Percentiles rank a stretch among this genome's conserved stretches.
Conservation (phyloP, 2,797 vertebrate species). For the Enteromius treurensis region DNA sequence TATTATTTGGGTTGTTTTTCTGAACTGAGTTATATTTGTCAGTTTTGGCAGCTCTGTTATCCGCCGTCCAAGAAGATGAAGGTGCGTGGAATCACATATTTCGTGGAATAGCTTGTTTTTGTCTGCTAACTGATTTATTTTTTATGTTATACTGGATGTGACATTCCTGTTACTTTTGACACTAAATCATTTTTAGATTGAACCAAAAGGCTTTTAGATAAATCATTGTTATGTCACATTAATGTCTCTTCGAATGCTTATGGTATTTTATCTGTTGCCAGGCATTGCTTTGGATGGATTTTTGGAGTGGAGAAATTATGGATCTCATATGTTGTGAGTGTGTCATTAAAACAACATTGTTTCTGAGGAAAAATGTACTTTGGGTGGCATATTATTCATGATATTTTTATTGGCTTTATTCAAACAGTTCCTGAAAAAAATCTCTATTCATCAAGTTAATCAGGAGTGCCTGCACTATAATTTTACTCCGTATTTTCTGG, state of each 20-base stretch:
- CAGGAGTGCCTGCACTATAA: conserved; percentile 12
- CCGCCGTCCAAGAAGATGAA: conserved; percentile 56
- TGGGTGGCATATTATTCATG: conserved; percentile 19
- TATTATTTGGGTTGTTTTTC: conserved; percentile 42
- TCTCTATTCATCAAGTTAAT: conserved; percentile 25
- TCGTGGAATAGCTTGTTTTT: conserved; percentile 38
- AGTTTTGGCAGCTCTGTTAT: conserved; percentile 56
- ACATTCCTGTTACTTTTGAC: conserved; percentile 26
- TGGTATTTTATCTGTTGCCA: conserved; percentile 43
- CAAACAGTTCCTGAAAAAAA: neutral
- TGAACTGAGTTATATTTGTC: conserved; percentile 47
- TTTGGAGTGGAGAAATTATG: conserved; percentile 22
- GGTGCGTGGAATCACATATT: conserved; percentile 37
- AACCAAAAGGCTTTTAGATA: conserved; percentile 25
- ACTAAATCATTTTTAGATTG: conserved; percentile 37
- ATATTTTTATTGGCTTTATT: conserved; percentile 36
- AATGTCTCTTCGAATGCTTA: conserved; percentile 28
- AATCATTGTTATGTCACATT: conserved; percentile 34
- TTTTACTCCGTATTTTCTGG: conserved; percentile 4
- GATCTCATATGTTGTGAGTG: conserved; percentile 22
- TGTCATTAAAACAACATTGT: conserved; percentile 38
- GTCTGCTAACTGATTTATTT: conserved; percentile 36
- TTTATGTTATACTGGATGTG: conserved; percentile 38
- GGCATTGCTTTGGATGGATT: conserved; percentile 30
- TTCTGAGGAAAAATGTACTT: conserved; percentile 14